Percentiles rank a stretch among this genome's conserved stretches.
These are phyloP conservation scores for Brachyrhaphis roseni DNA, from an alignment of 2,797 vertebrate genomes.

Conservation along the genomic window DNA sequence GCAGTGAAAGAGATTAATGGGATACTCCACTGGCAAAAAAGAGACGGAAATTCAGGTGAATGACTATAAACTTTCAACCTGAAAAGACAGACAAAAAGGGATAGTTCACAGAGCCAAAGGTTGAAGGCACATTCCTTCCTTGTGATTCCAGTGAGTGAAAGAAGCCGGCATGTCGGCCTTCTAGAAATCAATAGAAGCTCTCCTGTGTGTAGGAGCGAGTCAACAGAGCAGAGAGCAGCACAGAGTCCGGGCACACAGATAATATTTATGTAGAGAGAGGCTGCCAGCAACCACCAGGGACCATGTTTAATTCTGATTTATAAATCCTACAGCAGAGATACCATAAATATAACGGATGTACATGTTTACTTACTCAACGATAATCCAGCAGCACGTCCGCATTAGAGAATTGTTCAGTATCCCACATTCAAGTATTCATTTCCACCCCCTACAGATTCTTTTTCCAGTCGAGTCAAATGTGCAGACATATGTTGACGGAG, in stretches of 20 bases:
- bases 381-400: constrained; percentile 60
- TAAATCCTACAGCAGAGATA: constrained; percentile 70
- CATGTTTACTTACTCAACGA: constrained; percentile 62
- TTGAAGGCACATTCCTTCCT: constrained; percentile 33
- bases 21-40: neutral
- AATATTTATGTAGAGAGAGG: constrained; percentile 78
- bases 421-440: constrained; percentile 59
- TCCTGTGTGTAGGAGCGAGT: constrained; percentile 73
- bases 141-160: constrained; percentile 64
- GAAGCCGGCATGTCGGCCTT: constrained; percentile 69
- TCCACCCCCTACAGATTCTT: constrained; percentile 1
- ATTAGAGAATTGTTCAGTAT: constrained; percentile 37
- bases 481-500: neutral
- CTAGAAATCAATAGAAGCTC: constrained; percentile 77
- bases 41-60: constrained; percentile 4
- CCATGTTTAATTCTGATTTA: constrained; percentile 79
- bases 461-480: too few relatives aligned
- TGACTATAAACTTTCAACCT: neutral
- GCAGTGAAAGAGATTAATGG: neutral
- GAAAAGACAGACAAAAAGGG: constrained; percentile 6
- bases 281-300: constrained; percentile 68
- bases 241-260: constrained; percentile 62
- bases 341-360: constrained; percentile 60
- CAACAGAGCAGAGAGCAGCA: constrained; percentile 70
- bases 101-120: constrained; percentile 21